These are phyloP conservation scores for Trogon melanurus DNA, from an alignment of 2,113 vertebrate genomes.

Conservation along the genomic window DNA sequence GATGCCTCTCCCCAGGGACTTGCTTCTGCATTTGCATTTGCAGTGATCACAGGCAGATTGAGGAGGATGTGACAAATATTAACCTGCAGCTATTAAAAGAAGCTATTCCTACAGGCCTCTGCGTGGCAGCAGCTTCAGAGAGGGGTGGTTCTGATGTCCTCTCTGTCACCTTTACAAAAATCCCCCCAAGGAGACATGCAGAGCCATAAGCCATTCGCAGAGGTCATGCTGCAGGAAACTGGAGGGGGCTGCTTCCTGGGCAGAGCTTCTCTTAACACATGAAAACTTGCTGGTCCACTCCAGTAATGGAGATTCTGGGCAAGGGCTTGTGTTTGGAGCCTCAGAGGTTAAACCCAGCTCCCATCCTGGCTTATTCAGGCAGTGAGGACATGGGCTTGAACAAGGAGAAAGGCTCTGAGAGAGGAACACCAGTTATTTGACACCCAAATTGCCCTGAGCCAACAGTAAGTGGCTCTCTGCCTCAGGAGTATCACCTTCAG, in stretches of 20 bases:
- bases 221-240: neutral
- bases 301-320: neutral
- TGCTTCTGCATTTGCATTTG: neutral
- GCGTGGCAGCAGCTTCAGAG: neutral
- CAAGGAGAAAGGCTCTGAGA: neutral
- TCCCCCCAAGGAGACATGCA: neutral
- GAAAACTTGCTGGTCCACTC: neutral
- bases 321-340: neutral
- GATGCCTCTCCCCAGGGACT: neutral
- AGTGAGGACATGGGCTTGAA: neutral
- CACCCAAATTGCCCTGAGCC: neutral
- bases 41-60: neutral
- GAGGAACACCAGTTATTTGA: neutral
- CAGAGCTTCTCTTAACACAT: neutral
- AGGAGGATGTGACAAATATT: neutral
- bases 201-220: neutral
- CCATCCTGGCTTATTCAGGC: neutral
- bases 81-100: neutral
- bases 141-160: neutral
- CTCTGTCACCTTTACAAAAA: neutral
- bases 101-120: neutral
- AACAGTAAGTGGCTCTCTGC: neutral
- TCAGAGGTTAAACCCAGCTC: slow-evolving; percentile 4
- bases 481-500: neutral
- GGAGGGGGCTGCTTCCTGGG: neutral